A percentile compares a stretch with the other conserved stretches of the same genome.
Evolutionary conservation across 2,797 vertebrate genomes (phyloP).

Genomic region (Acomys russatus): DNA sequence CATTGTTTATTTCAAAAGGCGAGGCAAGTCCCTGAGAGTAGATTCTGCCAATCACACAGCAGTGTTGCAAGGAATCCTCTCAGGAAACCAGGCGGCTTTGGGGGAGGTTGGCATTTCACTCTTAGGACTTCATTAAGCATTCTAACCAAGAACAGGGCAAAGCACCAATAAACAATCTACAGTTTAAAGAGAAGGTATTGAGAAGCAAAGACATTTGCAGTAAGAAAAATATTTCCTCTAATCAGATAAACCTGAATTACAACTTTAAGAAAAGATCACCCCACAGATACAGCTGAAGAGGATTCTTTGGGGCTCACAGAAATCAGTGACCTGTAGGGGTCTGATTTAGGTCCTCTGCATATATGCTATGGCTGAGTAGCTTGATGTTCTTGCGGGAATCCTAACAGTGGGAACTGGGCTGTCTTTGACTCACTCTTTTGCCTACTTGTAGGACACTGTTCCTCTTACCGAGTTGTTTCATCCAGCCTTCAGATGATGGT

Average conservation of each 20-base stretch:
- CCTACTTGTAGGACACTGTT: not conserved
- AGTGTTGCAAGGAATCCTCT: slow-evolving; percentile 58
- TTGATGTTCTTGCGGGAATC: not conserved
- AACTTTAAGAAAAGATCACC: not conserved
- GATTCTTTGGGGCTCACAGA: not conserved
- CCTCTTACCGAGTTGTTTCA: not conserved
- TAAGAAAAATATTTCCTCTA: slow-evolving; percentile 28
- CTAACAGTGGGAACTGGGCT: not conserved
- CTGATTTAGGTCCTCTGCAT: too few relatives aligned
- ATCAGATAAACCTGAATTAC: not conserved
- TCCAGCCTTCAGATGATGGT: not conserved
- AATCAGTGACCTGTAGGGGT: not conserved
- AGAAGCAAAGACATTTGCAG: slow-evolving; percentile 1
- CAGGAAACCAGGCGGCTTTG: slow-evolving; percentile 39
- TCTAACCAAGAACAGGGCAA: slow-evolving; percentile 1
- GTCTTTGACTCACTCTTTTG: not conserved
- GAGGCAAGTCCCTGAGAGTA: slow-evolving; percentile 57
- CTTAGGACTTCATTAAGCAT: slow-evolving; percentile 32
- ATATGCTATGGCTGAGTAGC: too few relatives aligned
- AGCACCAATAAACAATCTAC: slow-evolving; percentile 9
- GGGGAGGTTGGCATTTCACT: slow-evolving; percentile 37
- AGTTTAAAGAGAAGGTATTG: not conserved
- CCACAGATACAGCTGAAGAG: not conserved
- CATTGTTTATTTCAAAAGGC: slow-evolving; percentile 78
- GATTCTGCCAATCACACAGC: slow-evolving; percentile 72